Evolutionary conservation across 2,888 invertebrate species (phyloP).

Genomic region (Temnothorax ravouxi): DNA sequence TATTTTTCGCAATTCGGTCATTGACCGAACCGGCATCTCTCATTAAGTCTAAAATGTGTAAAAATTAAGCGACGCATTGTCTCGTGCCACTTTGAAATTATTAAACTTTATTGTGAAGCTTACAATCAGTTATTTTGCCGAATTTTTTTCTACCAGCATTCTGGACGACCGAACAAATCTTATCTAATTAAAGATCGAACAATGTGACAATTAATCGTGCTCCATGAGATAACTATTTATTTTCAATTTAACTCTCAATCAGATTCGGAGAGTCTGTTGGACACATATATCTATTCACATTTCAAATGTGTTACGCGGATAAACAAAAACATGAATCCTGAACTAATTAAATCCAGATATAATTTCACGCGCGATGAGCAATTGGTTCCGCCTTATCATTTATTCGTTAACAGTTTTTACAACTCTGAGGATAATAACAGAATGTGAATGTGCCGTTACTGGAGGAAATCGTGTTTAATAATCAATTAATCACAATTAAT

Average conservation of each 20-base stretch:
- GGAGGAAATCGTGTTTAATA: conserved; percentile 8
- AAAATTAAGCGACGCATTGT: neutral
- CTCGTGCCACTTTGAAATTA: neutral
- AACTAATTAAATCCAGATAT: conserved; percentile 24
- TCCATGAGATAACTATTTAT: neutral
- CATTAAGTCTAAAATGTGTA: neutral
- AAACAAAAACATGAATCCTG: neutral
- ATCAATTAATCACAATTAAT: conserved; percentile 37
- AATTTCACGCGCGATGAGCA: conserved; percentile 14
- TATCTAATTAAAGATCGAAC: neutral
- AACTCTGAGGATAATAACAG: neutral
- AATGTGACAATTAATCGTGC: neutral
- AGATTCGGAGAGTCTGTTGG: neutral
- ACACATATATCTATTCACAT: neutral
- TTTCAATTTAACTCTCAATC: conserved; percentile 5
- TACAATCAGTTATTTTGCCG: neutral
- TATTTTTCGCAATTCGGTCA: conserved; percentile 7
- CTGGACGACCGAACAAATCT: neutral
- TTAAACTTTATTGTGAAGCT: neutral
- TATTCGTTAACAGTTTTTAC: conserved; percentile 4
- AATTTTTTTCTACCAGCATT: neutral
- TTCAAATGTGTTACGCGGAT: neutral
- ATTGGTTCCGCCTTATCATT: conserved; percentile 35
- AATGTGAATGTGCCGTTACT: conserved; percentile 20
- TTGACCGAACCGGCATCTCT: neutral